Base-by-base conservation (phyloP, 1,140 invertebrate genomes). In the Euwallacea fornicatus region DNA sequence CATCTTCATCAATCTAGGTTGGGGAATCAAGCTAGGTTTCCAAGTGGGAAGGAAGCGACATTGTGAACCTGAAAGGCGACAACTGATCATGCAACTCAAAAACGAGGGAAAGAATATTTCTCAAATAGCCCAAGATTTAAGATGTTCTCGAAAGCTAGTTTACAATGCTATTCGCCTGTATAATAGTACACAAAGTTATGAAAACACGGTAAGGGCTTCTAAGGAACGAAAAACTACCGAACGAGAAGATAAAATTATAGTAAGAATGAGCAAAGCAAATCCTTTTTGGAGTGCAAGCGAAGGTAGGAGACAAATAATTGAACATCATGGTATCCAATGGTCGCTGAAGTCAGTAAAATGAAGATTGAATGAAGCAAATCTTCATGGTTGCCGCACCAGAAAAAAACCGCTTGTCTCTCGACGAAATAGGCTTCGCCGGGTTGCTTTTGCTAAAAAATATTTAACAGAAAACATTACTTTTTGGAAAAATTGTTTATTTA, bases 401-500 rank as follows among this genome's bases (percentile, higher is more conserved):
- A 50, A 50, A 50, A 50, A 50, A 50, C 46, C 46, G 46, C 46
- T 50, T 50, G 46, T 50, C 46, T 50, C 46, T 13, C 46, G 13
- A 50, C 9, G 46, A 6, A 50, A 50, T 50, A 50, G 46, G 46
- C 46, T 50, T 50, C 46, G 46, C 46, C 46, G 46, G 6, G 13
- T 50, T 11, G 13, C 46, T 50, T 50, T 50, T 50, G 46, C 46
- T 13, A 50, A 6, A 50, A 50, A 50, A 50, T 50, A 50, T 50
- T 50, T 50, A 50, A 50, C 46, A 50, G 46, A 58, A 58, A 9
- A 58, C 21, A 58, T 58, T 15, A 58, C 0, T 16, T 58, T 58
- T 58, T 58, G 55, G 55, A 58, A 58, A 58, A 58, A 58, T 2
- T 13, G n/a, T 15, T 16, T 58, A n/a, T 58, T 13, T 15, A 58